These are phyloP conservation scores for Orthochromis malagaraziensis DNA, from an alignment of 2,113 vertebrate genomes.

Conservation along the genomic window DNA sequence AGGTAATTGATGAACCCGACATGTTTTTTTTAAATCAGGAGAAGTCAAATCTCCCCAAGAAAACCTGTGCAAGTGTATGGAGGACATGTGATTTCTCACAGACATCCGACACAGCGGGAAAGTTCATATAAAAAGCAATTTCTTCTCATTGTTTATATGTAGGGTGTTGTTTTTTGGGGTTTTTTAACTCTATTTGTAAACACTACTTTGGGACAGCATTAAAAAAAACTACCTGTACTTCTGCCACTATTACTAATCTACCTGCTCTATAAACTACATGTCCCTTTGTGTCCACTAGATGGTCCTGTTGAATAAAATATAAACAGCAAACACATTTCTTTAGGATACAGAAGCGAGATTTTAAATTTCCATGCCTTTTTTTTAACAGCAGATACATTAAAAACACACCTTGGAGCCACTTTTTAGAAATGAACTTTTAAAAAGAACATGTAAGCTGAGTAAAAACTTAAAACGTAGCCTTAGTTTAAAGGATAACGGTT, in stretches of 20 bases:
- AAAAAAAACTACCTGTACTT: not conserved
- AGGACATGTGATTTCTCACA: not conserved
- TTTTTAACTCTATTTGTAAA: not conserved
- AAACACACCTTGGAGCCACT: not conserved
- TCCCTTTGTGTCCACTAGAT: slow-evolving; percentile 37
- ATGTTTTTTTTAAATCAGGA: not conserved
- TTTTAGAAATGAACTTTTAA: not conserved
- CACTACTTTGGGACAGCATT: not conserved
- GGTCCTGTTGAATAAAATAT: slow-evolving; percentile 25
- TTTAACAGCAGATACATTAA: not conserved
- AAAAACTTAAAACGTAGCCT: not conserved
- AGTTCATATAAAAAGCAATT: not conserved
- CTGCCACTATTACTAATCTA: not conserved
- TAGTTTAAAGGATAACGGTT: not conserved
- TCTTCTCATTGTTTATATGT: not conserved
- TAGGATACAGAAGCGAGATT: not conserved
- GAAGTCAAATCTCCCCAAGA: not conserved
- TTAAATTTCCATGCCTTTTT: not conserved
- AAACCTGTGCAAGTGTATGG: not conserved
- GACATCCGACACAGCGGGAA: rapidly evolving
- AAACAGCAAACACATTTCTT: not conserved
- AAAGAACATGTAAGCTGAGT: not conserved
- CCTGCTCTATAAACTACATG: not conserved
- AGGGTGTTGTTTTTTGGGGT: not conserved
- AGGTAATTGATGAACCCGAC: not conserved